Base-by-base conservation (phyloP, 2,113 vertebrate genomes). In the Hippocampus abdominalis region DNA sequence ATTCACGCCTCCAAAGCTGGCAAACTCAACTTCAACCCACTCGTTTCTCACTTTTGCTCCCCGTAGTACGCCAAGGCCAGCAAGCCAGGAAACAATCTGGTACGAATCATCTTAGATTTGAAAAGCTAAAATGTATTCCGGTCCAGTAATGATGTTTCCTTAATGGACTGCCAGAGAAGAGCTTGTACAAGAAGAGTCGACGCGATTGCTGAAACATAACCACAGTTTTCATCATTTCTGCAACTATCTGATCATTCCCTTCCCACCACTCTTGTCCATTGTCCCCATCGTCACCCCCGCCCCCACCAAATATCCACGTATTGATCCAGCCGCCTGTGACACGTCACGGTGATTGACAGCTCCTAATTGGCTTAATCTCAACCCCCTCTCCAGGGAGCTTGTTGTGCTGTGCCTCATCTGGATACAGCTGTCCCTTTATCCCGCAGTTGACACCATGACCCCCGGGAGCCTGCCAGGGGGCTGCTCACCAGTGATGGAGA, bases 341-440 rank as follows among this genome's bases (percentile, higher is more conserved):
- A 82, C 75, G 76, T 82, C 84, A 70, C 3, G 0, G 42, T 88
- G 89, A 90, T 82, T 87, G 89, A 71, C 89, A 80, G 82, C 74
- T 81, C 69, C 84, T 89, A 89, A 89, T 90, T 90, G 85, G 85
- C 82, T 78, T 90, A 88, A 89, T 83, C 81, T 82, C 76, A 71
- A 76, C 84, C 77, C 70, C 51, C 49, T 36, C 48, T n/a, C 51
- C 4, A 64, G 78, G 79, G 78, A 62, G 77, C 16, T 82, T 59
- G 77, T 49, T 78, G 48, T 27, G 46, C 69, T 70, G 23, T 21
- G 78, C 76, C 73, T 81, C 82, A 84, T 86, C 86, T 89, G 84
- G 85, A 87, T 75, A 89, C 89, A 90, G 87, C 89, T 89, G 89
- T 88, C 84, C 81, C 60, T 81, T 90, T 90, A 86, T 90, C 79